phyloP scores from a whole-genome alignment of 1,140 invertebrate genomes.

The Homalodisca vitripennis region DNA sequence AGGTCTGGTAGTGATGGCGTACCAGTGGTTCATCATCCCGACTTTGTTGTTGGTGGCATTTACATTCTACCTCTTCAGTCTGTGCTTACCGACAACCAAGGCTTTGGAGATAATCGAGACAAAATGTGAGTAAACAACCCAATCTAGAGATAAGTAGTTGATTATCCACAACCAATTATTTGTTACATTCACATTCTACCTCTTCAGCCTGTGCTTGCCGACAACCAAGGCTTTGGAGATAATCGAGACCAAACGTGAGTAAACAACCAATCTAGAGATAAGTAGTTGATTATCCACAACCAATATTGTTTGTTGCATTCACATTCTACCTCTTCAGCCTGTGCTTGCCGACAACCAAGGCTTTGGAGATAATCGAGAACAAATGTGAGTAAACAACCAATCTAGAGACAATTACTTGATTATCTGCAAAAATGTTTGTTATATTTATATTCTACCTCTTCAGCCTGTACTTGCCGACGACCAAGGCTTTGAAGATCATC shows the following conservation, averaged over 20 bases:
- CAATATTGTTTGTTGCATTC: slow-evolving; percentile 4
- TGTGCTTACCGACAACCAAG: slow-evolving; percentile 19
- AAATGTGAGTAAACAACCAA: slow-evolving; percentile 10
- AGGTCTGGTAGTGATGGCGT: not conserved
- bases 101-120: slow-evolving; percentile 21
- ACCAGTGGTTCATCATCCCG: slow-evolving; percentile 21
- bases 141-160: too few species aligned
- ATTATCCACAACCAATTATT: not conserved
- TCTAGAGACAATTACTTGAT: slow-evolving; percentile 20
- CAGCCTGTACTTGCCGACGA: slow-evolving; percentile 4
- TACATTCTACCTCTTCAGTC: slow-evolving; percentile 11
- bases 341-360: slow-evolving; percentile 21
- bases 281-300: slow-evolving; percentile 10
- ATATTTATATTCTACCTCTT: slow-evolving; percentile 19
- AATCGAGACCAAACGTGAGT: slow-evolving; percentile 17
- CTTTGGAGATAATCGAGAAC: slow-evolving; percentile 16
- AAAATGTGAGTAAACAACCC: slow-evolving; percentile 4
- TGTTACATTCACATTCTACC: slow-evolving; percentile 9
- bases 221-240: slow-evolving; percentile 22
- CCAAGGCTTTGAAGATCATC: slow-evolving; percentile 21
- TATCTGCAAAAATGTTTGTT: not conserved
- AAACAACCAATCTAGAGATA: too few species aligned
- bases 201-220: slow-evolving; percentile 13
- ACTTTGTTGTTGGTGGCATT: slow-evolving; percentile 5
- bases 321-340: slow-evolving; percentile 12